Base-by-base conservation (phyloP, 1,140 invertebrate species). In the Ceratoteleas bidentatus region DNA sequence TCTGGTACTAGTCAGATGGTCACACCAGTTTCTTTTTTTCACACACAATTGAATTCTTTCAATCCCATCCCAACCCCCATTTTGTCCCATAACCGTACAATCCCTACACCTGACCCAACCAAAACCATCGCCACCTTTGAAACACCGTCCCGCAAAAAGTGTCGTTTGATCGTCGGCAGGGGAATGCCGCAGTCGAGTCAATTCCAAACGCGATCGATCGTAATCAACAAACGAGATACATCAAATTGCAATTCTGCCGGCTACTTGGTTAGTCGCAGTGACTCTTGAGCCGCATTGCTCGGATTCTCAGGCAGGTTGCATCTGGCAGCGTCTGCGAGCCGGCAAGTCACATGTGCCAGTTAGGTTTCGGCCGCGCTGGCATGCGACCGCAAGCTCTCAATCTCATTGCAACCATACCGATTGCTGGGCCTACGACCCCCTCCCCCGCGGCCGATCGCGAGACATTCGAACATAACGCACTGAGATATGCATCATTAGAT, bases 301-400 rank as follows among this genome's bases (percentile, higher is more conserved):
- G 81, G 78, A 88, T 88, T 87, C 86, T 87, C 69, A 80, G 77
- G 81, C 78, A 85, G 62, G 77, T 77, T 85, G 81, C 85, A 83
- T 83, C 84, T 83, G 77, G 74, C 80, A 80, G 69, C 77, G 83
- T 85, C 85, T 85, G 78, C 78, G 68, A 85, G 83, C 76, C 79
- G 54, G 85, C 84, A 87, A 87, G 85, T 88, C 86, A 88, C 85
- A 78, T 83, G 78, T 69, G 84, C 65, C 84, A 87, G 88, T 87
- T 88, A 88, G 88, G 88, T 89, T 86, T 87, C 85, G 83, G 80
- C 86, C 84, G 87, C 79, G 78, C 83, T 89, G 89, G 89, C 85
- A 90, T 90, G 82, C 81, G 77, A 87, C 89, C 89, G 85, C 89
- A 89, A 90, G 81, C 89, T 90, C 89, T 88, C 88, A 85, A 88